Conservation (phyloP, 2,113 vertebrate species). For the Toxostoma redivivum region DNA sequence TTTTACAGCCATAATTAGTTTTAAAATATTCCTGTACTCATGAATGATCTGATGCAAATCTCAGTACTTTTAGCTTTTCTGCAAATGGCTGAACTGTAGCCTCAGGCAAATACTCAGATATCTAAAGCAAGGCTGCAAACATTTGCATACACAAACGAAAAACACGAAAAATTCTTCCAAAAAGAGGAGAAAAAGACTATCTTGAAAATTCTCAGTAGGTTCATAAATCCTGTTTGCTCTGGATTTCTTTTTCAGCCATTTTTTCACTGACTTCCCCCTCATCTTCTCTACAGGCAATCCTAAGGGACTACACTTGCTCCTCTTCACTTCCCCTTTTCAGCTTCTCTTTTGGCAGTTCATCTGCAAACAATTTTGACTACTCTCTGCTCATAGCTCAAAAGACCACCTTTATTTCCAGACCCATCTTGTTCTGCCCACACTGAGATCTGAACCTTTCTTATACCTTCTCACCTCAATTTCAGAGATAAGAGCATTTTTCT, state of each 20-base stretch:
- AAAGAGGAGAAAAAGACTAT: neutral
- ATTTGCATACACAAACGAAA: neutral
- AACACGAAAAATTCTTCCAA: fast-evolving
- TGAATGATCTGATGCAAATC: neutral
- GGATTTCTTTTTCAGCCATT: neutral
- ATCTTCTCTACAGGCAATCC: neutral
- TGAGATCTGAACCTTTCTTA: neutral
- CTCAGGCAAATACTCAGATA: neutral
- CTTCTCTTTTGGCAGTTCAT: neutral
- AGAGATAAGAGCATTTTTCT: neutral
- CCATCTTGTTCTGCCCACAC: neutral
- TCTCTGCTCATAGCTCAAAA: neutral
- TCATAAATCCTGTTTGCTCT: neutral
- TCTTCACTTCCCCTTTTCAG: neutral
- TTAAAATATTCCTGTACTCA: neutral
- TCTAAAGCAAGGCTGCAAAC: neutral
- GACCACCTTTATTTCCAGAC: neutral
- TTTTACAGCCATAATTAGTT: neutral
- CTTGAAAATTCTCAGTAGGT: neutral
- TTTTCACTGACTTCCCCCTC: neutral
- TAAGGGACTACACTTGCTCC: neutral
- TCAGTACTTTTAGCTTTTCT: neutral
- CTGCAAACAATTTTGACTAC: neutral
- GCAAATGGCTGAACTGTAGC: neutral
- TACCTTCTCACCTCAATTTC: neutral